Conservation (phyloP, 2,888 invertebrate species). For the Oscheius sp. region DNA sequence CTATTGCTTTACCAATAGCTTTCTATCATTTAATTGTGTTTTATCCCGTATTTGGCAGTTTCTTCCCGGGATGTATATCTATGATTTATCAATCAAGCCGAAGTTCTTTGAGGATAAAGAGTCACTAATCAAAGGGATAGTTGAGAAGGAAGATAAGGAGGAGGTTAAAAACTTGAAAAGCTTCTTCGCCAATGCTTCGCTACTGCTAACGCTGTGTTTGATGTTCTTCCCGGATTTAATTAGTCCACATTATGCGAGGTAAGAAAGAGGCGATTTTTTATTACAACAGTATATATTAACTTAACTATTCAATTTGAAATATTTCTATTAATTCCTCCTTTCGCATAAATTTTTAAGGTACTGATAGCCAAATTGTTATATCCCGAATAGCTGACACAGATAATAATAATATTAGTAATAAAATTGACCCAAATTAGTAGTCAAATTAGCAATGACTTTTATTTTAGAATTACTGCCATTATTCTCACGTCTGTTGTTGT, state of each 20-base stretch:
- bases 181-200: neutral
- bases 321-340: too few relatives aligned
- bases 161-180: neutral
- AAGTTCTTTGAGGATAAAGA: neutral
- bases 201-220: neutral
- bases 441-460: neutral
- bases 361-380: neutral
- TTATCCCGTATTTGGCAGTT: slow-evolving; percentile 18
- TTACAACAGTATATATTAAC: too few relatives aligned
- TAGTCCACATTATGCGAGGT: slow-evolving; percentile 6
- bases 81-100: neutral
- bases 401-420: neutral
- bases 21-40: slow-evolving; percentile 2
- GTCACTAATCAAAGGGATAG: neutral
- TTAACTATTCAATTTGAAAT: too few relatives aligned
- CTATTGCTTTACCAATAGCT: neutral
- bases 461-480: neutral
- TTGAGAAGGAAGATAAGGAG: neutral
- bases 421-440: neutral
- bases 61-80: neutral
- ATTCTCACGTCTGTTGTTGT: slow-evolving; percentile 1
- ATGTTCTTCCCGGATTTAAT: neutral
- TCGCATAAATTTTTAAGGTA: neutral
- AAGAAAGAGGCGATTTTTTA: neutral
- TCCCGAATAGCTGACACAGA: neutral